Evolutionary conservation across 2,888 invertebrate species (phyloP).

Genomic region (Flexamia atlantica): DNA sequence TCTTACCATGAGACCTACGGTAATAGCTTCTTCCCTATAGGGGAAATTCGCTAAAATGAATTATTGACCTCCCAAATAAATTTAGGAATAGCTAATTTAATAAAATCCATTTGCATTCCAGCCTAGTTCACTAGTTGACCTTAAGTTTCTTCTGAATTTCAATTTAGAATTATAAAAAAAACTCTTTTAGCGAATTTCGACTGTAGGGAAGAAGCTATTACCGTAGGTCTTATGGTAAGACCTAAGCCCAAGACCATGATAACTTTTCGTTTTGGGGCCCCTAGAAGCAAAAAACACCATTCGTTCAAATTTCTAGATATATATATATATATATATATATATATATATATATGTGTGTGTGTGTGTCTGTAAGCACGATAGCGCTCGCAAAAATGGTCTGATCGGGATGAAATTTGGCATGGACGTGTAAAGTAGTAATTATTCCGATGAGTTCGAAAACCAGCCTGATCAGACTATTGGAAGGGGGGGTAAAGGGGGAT

Average conservation of each 20-base stretch:
- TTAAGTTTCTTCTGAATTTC: too few relatives aligned
- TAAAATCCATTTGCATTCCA: too few relatives aligned
- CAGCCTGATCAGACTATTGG: not conserved
- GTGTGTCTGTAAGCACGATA: not conserved
- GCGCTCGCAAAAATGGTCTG: not conserved
- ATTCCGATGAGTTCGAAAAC: not conserved
- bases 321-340: slow-evolving; percentile 5
- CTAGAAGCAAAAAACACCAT: not conserved
- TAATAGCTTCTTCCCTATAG: too few relatives aligned
- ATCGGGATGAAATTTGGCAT: not conserved
- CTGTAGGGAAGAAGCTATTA: not conserved
- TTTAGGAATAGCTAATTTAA: too few relatives aligned
- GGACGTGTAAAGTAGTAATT: not conserved
- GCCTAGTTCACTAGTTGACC: too few relatives aligned
- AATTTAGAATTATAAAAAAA: too few relatives aligned
- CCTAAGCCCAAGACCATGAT: not conserved
- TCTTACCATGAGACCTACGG: too few relatives aligned
- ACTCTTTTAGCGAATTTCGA: not conserved
- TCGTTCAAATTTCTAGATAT: not conserved
- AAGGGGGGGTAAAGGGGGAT: not conserved
- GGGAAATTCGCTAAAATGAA: too few relatives aligned
- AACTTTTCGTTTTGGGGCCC: not conserved
- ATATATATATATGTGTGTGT: slow-evolving; percentile 1
- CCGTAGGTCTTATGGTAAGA: not conserved
- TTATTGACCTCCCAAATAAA: too few relatives aligned